Conservation (phyloP, 2,888 invertebrate species). For the Anorthoa munda region DNA sequence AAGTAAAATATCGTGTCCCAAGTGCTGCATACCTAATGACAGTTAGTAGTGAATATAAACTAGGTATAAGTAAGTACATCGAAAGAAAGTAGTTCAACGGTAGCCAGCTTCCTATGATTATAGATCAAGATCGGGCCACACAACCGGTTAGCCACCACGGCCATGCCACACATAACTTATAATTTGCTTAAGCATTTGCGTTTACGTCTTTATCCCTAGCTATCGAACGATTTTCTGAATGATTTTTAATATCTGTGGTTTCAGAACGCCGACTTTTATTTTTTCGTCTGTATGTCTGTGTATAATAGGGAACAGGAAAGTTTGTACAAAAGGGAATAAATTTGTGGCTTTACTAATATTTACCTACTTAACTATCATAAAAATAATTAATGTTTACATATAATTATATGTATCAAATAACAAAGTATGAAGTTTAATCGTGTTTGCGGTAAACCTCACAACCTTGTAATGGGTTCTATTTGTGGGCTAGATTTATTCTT, state of each 20-base stretch:
- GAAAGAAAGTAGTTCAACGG: constrained; percentile 79
- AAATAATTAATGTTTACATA: background rate
- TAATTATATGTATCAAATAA: constrained; percentile 24
- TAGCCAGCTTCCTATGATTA: constrained; percentile 78
- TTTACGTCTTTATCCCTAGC: constrained; percentile 49
- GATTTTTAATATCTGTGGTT: constrained; percentile 9
- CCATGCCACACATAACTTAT: constrained; percentile 57
- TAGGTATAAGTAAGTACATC: constrained; percentile 47
- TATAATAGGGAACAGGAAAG: no score
- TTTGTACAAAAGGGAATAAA: background rate
- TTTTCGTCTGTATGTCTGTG: background rate
- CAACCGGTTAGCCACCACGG: constrained; percentile 71
- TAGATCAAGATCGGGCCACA: constrained; percentile 74
- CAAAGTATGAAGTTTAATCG: constrained; percentile 10
- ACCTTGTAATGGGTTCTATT: constrained; percentile 43
- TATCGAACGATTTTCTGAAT: constrained; percentile 15
- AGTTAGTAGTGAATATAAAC: constrained; percentile 40
- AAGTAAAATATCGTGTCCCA: background rate
- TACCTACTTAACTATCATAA: background rate
- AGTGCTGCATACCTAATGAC: constrained; percentile 35
- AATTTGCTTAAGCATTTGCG: constrained; percentile 65
- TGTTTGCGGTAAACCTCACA: constrained; percentile 48
- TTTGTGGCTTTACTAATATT: background rate
- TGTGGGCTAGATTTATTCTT: constrained; percentile 18
- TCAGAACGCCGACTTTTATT: background rate